These are phyloP conservation scores for Probosciger aterrimus DNA, from an alignment of 2,113 vertebrate genomes.

Conservation along the genomic window DNA sequence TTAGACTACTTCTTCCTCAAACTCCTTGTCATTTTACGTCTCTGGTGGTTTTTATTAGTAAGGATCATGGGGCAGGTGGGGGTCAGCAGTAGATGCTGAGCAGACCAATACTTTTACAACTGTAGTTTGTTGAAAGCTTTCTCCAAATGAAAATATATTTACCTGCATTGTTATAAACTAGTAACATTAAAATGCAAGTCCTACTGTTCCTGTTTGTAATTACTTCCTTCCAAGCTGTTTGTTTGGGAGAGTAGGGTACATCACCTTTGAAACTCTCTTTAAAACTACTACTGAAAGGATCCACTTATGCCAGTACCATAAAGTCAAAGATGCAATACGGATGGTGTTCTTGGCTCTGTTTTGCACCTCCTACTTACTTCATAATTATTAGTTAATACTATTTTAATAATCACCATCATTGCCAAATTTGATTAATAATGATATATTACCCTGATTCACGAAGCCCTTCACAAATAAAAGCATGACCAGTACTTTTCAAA, in stretches of 20 bases:
- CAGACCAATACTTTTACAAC: not conserved
- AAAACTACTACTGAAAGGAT: not conserved
- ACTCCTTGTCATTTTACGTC: not conserved
- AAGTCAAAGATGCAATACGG: not conserved
- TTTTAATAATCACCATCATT: not conserved
- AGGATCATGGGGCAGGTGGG: not conserved
- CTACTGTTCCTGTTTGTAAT: not conserved
- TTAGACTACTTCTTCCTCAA: not conserved
- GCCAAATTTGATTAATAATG: not conserved
- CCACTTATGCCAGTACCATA: not conserved
- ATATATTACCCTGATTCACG: not conserved
- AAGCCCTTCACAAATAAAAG: not conserved
- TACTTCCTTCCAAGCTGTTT: not conserved
- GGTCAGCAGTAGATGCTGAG: not conserved
- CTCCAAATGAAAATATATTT: not conserved
- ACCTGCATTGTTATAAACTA: not conserved
- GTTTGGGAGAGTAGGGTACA: accelerated
- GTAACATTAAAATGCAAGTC: not conserved
- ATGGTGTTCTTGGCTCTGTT: not conserved
- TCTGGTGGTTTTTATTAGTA: not conserved
- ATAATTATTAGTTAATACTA: not conserved
- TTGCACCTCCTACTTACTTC: not conserved
- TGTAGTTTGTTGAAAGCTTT: not conserved
- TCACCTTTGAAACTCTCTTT: not conserved
- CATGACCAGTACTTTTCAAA: not conserved